phyloP scores from a whole-genome alignment of 1,140 invertebrate genomes.

The Ceratina australensis region DNA sequence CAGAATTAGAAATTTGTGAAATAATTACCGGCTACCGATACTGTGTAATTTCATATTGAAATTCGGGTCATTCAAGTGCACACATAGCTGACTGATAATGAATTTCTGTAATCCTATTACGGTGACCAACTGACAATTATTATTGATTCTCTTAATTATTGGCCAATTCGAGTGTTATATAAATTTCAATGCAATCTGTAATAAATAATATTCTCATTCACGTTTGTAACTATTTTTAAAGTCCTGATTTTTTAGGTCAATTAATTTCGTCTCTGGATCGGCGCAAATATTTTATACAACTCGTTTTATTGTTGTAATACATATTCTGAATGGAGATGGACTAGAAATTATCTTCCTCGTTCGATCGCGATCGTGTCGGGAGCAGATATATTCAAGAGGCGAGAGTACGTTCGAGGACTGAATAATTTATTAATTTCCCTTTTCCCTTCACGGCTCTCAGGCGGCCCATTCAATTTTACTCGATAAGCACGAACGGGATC shows the following conservation, averaged over 20 bases:
- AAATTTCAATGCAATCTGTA: too few species aligned
- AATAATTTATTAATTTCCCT: constrained; percentile 33
- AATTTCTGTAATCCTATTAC: too few species aligned
- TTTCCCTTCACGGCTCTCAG: neutral
- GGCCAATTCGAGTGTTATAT: too few species aligned
- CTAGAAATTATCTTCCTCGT: neutral
- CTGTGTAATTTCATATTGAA: neutral
- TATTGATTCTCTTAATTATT: too few species aligned
- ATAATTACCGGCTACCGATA: neutral
- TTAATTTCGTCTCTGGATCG: too few species aligned
- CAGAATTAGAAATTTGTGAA: neutral
- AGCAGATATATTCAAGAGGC: constrained; percentile 1
- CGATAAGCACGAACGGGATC: constrained; percentile 26
- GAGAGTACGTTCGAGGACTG: neutral
- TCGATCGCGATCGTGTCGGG: neutral
- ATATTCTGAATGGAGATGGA: neutral
- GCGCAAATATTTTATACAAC: too few species aligned
- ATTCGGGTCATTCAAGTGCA: neutral
- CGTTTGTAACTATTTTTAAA: too few species aligned
- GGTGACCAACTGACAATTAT: too few species aligned
- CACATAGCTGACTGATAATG: too few species aligned
- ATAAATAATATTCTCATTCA: too few species aligned
- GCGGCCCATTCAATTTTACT: constrained; percentile 15
- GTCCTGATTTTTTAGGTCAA: too few species aligned
- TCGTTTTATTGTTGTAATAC: too few species aligned